Conservation (phyloP, 2,888 invertebrate species). For the Timandra comae region DNA sequence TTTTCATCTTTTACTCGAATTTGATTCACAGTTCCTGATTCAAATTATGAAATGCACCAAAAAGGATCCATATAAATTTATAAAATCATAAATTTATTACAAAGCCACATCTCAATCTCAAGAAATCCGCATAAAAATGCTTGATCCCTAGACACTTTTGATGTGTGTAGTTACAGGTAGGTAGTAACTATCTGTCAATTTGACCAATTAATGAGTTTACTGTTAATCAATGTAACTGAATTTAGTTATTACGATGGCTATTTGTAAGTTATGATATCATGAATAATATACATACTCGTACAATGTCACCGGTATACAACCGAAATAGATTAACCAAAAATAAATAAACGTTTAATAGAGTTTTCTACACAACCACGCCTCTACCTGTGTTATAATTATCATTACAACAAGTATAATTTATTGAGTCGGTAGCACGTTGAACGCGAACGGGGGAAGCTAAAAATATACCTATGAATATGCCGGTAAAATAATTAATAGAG, state of each 20-base stretch:
- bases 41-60: no score
- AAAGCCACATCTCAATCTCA: no score
- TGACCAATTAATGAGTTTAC: no score
- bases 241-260: conserved; percentile 4
- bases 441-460: conserved; percentile 8
- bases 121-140: no score
- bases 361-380: conserved; percentile 29
- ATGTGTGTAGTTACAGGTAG: no score
- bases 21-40: no score
- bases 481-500: conserved; percentile 8
- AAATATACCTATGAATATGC: conserved; percentile 11
- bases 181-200: no score
- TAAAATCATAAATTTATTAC: no score
- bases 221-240: conserved; percentile 2
- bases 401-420: conserved; percentile 18
- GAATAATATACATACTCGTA: no score
- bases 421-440: conserved; percentile 3
- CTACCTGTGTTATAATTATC: conserved; percentile 22
- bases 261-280: conserved; percentile 10
- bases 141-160: no score
- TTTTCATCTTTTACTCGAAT: no score
- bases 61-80: no score
- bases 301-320: conserved; percentile 13
- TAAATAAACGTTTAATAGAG: conserved; percentile 26
- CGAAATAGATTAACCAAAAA: conserved; percentile 19